These are phyloP conservation scores for Tiliqua scincoides DNA, from an alignment of 2,113 vertebrate genomes.

Conservation along the genomic window DNA sequence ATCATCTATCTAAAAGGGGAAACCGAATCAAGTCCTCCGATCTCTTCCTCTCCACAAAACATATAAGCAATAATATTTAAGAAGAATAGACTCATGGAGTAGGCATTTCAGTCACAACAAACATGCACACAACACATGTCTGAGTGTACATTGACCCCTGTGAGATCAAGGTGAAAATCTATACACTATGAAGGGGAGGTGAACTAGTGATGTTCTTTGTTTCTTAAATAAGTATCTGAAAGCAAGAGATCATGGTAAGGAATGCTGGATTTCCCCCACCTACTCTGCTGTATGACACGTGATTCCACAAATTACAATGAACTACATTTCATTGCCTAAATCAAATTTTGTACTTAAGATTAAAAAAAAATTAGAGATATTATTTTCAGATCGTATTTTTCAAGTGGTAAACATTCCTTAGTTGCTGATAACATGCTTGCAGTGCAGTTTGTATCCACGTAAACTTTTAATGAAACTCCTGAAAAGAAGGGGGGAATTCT, in stretches of 20 bases:
- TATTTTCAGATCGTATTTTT: conserved; percentile 55
- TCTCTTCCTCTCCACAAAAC: not conserved
- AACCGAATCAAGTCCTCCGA: not conserved
- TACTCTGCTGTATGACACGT: conserved; percentile 35
- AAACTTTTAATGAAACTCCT: conserved; percentile 59
- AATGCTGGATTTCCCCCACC: not conserved
- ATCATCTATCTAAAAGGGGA: not conserved
- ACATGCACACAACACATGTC: not conserved
- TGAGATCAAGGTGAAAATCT: conserved; percentile 29
- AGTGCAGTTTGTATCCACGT: conserved; percentile 38
- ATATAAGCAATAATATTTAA: not conserved
- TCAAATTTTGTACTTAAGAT: conserved; percentile 61
- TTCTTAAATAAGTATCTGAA: conserved; percentile 42
- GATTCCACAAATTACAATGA: conserved; percentile 47
- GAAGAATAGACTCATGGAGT: not conserved
- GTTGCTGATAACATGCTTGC: conserved; percentile 52
- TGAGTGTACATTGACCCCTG: not conserved
- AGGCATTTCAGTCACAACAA: not conserved
- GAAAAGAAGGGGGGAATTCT: conserved; percentile 21
- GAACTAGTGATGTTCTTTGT: conserved; percentile 34
- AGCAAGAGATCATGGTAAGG: conserved; percentile 41
- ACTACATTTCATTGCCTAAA: conserved; percentile 66
- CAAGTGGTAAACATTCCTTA: conserved; percentile 42
- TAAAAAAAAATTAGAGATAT: conserved; percentile 39
- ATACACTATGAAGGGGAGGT: conserved; percentile 29